Conservation (phyloP, 2,113 vertebrate genomes). For the Perognathus longimembris region DNA sequence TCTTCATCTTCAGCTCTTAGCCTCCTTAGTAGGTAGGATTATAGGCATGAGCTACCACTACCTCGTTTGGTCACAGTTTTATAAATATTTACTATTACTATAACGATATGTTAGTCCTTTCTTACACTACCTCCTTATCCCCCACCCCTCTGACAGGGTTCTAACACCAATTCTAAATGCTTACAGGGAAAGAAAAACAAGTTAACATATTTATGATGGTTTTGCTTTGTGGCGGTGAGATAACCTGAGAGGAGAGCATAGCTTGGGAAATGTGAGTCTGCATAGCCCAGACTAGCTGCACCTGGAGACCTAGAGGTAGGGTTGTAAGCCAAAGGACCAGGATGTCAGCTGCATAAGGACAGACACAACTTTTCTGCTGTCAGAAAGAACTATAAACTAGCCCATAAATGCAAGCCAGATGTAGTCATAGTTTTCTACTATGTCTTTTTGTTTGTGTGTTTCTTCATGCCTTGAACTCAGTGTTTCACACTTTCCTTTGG, state of each 20-base stretch:
- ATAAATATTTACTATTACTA: neutral
- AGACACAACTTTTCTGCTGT: constrained; percentile 17
- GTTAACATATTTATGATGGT: neutral
- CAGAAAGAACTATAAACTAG: neutral
- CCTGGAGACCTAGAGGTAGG: neutral
- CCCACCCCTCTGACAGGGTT: neutral
- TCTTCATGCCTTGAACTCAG: too few species aligned
- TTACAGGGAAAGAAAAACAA: neutral
- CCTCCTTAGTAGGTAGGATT: too few species aligned
- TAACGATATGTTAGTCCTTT: neutral
- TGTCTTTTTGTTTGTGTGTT: neutral
- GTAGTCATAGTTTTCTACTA: neutral
- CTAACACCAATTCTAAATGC: neutral
- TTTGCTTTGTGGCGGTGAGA: neutral
- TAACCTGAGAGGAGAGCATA: neutral
- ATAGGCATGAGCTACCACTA: too few species aligned
- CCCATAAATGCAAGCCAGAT: neutral
- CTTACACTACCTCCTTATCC: too few species aligned
- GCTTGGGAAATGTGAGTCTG: neutral
- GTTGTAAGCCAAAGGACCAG: neutral
- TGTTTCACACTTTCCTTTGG: too few species aligned
- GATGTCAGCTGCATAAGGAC: neutral
- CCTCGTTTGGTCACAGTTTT: neutral
- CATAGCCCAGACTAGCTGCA: neutral
- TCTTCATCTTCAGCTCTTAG: too few species aligned